A percentile compares a stretch with the other conserved stretches of the same genome.
Conservation (phyloP, 1,140 invertebrate species). For the Micrasema minimum region DNA sequence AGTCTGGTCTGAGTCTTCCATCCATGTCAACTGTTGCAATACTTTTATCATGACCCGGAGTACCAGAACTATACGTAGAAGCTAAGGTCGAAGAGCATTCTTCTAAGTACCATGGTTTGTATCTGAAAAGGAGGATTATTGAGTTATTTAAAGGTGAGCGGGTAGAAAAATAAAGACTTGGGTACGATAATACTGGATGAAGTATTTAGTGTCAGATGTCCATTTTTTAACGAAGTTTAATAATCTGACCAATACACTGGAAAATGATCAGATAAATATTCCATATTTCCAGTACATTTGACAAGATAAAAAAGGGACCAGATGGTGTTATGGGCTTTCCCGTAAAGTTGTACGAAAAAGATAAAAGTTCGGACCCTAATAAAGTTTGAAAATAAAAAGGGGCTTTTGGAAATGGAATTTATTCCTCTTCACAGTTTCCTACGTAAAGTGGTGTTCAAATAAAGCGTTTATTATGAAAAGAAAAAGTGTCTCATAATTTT, state of each 20-base stretch:
- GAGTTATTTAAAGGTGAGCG: too few relatives aligned
- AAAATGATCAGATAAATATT: slow-evolving; percentile 38
- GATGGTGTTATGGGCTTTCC: slow-evolving; percentile 34
- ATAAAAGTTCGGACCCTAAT: slow-evolving; percentile 39
- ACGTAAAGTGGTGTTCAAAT: slow-evolving; percentile 26
- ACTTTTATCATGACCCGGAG: slow-evolving; percentile 92
- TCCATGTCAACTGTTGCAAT: slow-evolving; percentile 97
- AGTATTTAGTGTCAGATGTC: too few relatives aligned
- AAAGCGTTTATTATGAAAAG: slow-evolving; percentile 25
- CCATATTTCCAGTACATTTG: slow-evolving; percentile 39
- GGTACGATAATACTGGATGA: too few relatives aligned
- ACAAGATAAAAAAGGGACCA: slow-evolving; percentile 35
- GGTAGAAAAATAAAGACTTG: too few relatives aligned
- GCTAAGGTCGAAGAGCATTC: slow-evolving; percentile 97
- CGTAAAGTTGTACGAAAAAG: slow-evolving; percentile 27
- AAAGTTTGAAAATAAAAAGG: slow-evolving; percentile 39
- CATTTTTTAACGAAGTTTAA: not conserved
- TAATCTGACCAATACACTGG: slow-evolving; percentile 33
- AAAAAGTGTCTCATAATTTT: slow-evolving; percentile 3
- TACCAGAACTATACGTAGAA: slow-evolving; percentile 95
- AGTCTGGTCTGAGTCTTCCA: slow-evolving; percentile 81
- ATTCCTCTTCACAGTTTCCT: slow-evolving; percentile 20
- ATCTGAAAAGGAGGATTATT: slow-evolving; percentile 67
- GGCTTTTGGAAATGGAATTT: slow-evolving; percentile 30
- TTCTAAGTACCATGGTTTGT: slow-evolving; percentile 98